A percentile compares a stretch with the other conserved stretches of the same genome.
Conservation (phyloP, 2,113 vertebrate genomes). For the Pantherophis guttatus region DNA sequence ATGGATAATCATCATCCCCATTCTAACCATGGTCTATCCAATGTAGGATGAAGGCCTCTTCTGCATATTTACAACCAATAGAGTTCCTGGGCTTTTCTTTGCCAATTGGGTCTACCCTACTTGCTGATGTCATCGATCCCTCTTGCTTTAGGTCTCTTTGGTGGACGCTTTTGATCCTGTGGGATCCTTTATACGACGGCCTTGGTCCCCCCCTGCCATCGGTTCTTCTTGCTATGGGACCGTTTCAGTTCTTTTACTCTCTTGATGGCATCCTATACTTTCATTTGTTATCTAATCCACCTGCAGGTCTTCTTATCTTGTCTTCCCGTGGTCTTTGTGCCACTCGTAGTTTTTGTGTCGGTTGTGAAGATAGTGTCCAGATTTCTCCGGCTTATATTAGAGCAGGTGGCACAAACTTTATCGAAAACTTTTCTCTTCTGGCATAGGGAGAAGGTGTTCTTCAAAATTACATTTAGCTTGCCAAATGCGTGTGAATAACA, state of each 20-base stretch:
- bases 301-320: background rate
- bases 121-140: background rate
- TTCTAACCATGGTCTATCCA: background rate
- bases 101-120: background rate
- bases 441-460: background rate
- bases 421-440: background rate
- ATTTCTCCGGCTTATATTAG: background rate
- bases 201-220: background rate
- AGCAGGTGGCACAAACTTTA: background rate
- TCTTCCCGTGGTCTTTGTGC: background rate
- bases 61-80: background rate
- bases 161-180: background rate
- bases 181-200: background rate
- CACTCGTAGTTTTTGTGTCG: background rate
- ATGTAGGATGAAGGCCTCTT: background rate
- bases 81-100: background rate
- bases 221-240: background rate
- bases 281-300: background rate
- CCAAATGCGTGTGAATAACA: background rate
- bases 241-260: background rate
- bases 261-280: background rate
- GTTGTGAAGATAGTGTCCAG: background rate
- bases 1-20: too few relatives aligned
- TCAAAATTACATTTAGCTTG: background rate
- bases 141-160: background rate